Evolutionary conservation across 2,797 vertebrate species (phyloP).

Genomic region (Acomys russatus): DNA sequence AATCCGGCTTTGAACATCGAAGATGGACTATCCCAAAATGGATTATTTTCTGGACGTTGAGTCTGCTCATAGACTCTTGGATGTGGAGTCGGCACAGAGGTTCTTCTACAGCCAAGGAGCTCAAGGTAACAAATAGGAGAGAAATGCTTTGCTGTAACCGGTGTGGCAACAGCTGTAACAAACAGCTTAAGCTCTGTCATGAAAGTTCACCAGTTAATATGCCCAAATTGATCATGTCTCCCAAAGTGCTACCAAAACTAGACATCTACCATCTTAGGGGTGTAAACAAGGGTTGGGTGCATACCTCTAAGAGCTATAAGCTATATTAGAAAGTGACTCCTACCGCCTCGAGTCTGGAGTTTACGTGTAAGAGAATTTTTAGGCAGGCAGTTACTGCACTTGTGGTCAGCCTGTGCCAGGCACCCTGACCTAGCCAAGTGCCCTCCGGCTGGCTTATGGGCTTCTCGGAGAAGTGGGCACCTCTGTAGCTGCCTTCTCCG

Average conservation of each 20-base stretch:
- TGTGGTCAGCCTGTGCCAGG: not conserved
- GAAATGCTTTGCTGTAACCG: not conserved
- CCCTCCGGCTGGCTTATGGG: not conserved
- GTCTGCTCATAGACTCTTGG: slow-evolving; percentile 91
- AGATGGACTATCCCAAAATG: slow-evolving; percentile 89
- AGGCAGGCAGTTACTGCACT: not conserved
- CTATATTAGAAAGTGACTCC: not conserved
- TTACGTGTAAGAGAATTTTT: not conserved
- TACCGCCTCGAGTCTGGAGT: not conserved
- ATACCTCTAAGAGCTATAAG: not conserved
- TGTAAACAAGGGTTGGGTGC: not conserved
- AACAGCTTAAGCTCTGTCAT: not conserved
- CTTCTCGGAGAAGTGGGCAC: not conserved
- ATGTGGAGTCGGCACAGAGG: slow-evolving; percentile 91
- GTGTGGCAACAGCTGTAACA: not conserved
- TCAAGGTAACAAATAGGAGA: slow-evolving; percentile 88
- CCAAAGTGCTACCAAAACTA: not conserved
- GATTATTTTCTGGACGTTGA: slow-evolving; percentile 92
- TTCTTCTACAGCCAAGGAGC: slow-evolving; percentile 92
- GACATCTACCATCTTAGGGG: not conserved
- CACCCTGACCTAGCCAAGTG: not conserved
- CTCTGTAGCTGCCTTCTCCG: slow-evolving; percentile 2
- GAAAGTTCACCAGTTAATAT: not conserved
- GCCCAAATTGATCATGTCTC: slow-evolving; percentile 2
- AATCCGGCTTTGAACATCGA: slow-evolving; percentile 67